Evolutionary conservation across 2,888 invertebrate species (phyloP), one percentile per base, ranked within the genome.

Genomic region (Orthosia gothica): DNA sequence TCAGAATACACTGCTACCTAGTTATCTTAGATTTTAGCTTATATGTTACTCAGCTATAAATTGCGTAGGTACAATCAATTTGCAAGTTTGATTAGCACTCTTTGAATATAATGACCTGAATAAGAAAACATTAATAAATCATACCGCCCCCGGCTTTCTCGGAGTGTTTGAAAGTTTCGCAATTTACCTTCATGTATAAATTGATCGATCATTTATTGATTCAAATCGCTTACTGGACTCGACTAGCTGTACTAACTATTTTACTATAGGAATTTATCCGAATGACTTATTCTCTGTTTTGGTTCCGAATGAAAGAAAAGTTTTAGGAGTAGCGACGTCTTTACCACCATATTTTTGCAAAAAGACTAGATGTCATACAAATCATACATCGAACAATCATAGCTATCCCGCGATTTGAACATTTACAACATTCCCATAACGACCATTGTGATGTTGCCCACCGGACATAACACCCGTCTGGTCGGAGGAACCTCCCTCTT

Each of bases 51-150:
- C 52, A 23, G 26, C 59, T 66, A 77, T 82, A 82, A 84, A 81
- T n/a, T 63, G 65, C 66, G 50, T 26, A 61, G 58, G 57, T 67
- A 76, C 26, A 70, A 77, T 70, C 45, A 77, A 77, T 77, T 73
- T 72, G 61, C 76, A 80, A 75, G 66, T 69, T 79, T 79, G 82
- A 80, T 81, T 80, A 83, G 68, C 75, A 63, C 63, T 55, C 61
- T 76, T 70, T 82, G 72, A 62, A 70, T 84, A 77, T 80, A 85
- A 85, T 81, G 70, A 79, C 65, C 54, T 71, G 68, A 76, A 77
- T 82, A 74, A 54, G 70, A 49, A 64, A 61, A 20, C 57, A 54
- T 55, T 73, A 61, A 77, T 74, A 75, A 77, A 74, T 82, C 70
- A 82, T 57, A 47, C 40, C 40, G 66, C 59, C 67, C 70, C 64